A percentile compares a stretch with the other conserved stretches of the same genome.
phyloP scores from a whole-genome alignment of 2,888 invertebrate species.

The Aproaerema taeniolella region DNA sequence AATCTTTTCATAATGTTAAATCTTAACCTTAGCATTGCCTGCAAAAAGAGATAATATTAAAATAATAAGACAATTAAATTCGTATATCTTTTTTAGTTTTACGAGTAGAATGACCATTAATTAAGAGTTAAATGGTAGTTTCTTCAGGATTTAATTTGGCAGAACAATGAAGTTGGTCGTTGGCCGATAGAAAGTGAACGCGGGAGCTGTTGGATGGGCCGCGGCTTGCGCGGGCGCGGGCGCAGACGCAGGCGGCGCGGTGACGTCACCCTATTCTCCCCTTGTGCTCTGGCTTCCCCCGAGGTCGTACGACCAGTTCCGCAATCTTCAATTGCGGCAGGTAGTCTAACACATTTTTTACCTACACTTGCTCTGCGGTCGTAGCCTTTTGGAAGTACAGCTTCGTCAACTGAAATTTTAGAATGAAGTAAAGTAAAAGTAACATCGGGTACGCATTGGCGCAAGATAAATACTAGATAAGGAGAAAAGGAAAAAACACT shows the following conservation, averaged over 20 bases:
- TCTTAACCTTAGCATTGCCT: background rate
- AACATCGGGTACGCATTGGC: too few species aligned
- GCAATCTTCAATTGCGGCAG: background rate
- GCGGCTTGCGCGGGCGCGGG: constrained; percentile 20
- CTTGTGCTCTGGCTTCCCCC: background rate
- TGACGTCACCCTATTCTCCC: constrained; percentile 9
- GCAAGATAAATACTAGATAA: too few species aligned
- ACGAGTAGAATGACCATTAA: constrained; percentile 11
- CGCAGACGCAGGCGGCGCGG: too few species aligned
- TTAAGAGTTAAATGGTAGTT: constrained; percentile 13
- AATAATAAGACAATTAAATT: background rate
- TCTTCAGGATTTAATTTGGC: constrained; percentile 26
- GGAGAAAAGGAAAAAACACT: too few species aligned
- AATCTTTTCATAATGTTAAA: background rate
- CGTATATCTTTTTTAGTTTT: background rate
- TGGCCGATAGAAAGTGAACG: constrained; percentile 55
- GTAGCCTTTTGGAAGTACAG: too few species aligned
- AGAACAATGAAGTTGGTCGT: constrained; percentile 32
- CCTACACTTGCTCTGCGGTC: background rate
- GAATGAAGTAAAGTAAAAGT: too few species aligned
- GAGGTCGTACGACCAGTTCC: constrained; percentile 1
- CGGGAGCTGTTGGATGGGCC: constrained; percentile 34
- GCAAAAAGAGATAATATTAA: background rate
- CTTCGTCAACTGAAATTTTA: too few species aligned
- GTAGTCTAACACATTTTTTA: constrained; percentile 2